Base-by-base conservation (phyloP, 2,888 invertebrate species). In the Lypha dubia region DNA sequence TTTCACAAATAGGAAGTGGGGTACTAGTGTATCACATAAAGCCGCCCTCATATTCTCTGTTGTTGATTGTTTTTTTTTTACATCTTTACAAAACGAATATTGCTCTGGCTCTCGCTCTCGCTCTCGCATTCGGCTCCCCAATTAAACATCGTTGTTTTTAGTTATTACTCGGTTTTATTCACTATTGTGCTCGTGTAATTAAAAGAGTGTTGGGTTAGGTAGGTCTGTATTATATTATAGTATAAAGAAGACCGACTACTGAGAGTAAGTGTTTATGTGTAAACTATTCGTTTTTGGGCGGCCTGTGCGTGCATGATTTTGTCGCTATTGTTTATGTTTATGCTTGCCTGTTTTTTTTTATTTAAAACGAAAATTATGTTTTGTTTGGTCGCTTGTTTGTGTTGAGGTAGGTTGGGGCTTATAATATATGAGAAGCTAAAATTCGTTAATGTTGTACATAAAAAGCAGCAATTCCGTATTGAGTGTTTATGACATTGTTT, bases 381-480 rank as follows among this genome's bases (percentile, higher is more conserved):
- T 75, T 65, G 63, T 79, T 65, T 75, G 28, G 79, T 38, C 51
- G 35, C 58, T 58, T 11, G 17, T 32, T 74, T 56, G 46, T 51
- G 56, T 84, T 84, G 84, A 84, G 84, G 84, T 73, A 84, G 84
- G 84, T 84, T 84, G 80, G 68, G 84, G 73, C 44, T 58, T 41
- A 67, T 13, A 11, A 63, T 51, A 51, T 53, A 53, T 38, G 11
- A 38, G n/a, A n/a, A n/a, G n/a, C n/a, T 8, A 67, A 49, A 9
- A 53, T 22, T 35, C 17, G 41, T 70, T 6, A 32, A 58, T 28
- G 35, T 11, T 20, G 17, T 9, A n/a, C 35, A 35, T 62, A 2
- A 22, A 44, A 74, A 44, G 7, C 15, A 20, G 53, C 9, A n/a
- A 44, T 65, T 62, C n/a, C n/a, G 1, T n/a, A n/a, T 44, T 8